Percentiles rank a stretch among this genome's conserved stretches.
Evolutionary conservation across 2,797 vertebrate genomes (phyloP).

Genomic region (Babyrousa celebensis): DNA sequence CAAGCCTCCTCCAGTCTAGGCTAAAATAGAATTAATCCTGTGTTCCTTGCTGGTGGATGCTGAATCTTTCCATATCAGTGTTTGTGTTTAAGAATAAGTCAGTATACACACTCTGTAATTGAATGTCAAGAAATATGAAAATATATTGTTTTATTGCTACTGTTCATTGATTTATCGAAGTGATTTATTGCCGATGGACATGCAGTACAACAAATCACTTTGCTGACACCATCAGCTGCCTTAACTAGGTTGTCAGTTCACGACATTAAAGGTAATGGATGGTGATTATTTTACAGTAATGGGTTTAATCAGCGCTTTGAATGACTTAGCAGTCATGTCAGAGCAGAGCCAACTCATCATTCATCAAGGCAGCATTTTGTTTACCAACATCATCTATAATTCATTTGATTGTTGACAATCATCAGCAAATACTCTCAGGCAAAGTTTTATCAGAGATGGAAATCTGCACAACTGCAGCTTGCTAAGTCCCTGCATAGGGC

Average conservation of each 20-base stretch:
- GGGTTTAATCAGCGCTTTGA: slow-evolving; percentile 94
- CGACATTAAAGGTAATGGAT: slow-evolving; percentile 93
- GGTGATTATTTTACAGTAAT: slow-evolving; percentile 94
- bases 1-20: slow-evolving; percentile 59
- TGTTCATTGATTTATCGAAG: slow-evolving; percentile 92
- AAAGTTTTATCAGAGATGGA: slow-evolving; percentile 90
- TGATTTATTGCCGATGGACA: slow-evolving; percentile 93
- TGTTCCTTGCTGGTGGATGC: slow-evolving; percentile 81
- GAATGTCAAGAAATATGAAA: slow-evolving; percentile 94
- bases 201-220: slow-evolving; percentile 92
- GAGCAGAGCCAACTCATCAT: slow-evolving; percentile 90
- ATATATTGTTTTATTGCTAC: slow-evolving; percentile 93
- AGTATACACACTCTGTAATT: slow-evolving; percentile 91
- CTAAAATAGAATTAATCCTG: slow-evolving; percentile 78
- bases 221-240: slow-evolving; percentile 93
- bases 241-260: slow-evolving; percentile 94
- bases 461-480: slow-evolving; percentile 76
- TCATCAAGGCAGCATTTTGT: slow-evolving; percentile 92
- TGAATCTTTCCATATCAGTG: slow-evolving; percentile 86
- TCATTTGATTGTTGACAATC: slow-evolving; percentile 93
- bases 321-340: slow-evolving; percentile 93
- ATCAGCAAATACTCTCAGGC: slow-evolving; percentile 90
- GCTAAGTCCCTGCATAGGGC: background rate
- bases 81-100: slow-evolving; percentile 91
- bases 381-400: slow-evolving; percentile 93